These are phyloP conservation scores for Nyleta sp. DNA, from an alignment of 2,888 invertebrate species.

Conservation along the genomic window DNA sequence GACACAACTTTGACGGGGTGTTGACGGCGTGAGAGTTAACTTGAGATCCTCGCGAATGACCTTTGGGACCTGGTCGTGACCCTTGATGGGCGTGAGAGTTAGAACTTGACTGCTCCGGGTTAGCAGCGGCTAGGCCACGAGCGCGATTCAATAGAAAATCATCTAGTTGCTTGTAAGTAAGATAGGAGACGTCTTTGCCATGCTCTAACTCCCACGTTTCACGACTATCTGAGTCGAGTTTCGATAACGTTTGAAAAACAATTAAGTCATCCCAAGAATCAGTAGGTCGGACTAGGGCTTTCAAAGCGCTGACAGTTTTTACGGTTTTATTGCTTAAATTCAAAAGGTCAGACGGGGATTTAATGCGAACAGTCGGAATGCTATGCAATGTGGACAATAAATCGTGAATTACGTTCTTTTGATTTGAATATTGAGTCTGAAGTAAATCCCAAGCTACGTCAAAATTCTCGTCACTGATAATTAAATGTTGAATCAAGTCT, in stretches of 20 bases:
- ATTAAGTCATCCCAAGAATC: slow-evolving; percentile 1
- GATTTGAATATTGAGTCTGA: neutral
- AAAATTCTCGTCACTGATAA: neutral
- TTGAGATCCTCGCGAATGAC: too few species aligned
- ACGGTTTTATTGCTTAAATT: too few species aligned
- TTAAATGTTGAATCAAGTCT: slow-evolving; percentile 4
- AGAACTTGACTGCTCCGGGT: too few species aligned
- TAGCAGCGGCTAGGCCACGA: neutral
- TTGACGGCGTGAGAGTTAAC: neutral
- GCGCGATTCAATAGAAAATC: slow-evolving; percentile 4
- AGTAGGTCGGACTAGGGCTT: too few species aligned
- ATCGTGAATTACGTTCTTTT: neutral
- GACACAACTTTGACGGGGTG: too few species aligned
- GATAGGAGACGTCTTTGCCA: neutral
- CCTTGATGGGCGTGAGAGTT: neutral
- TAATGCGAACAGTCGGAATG: too few species aligned
- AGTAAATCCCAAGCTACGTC: slow-evolving; percentile 11
- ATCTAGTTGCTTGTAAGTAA: neutral
- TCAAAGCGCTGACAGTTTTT: too few species aligned
- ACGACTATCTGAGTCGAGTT: neutral
- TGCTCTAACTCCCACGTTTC: slow-evolving; percentile 1
- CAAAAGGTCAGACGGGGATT: too few species aligned
- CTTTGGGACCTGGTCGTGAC: too few species aligned
- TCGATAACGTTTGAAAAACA: neutral
- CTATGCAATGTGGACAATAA: too few species aligned